Evolutionary conservation across 1,140 invertebrate genomes (phyloP), one percentile per base, ranked within the genome.

Genomic region (Trichogramma pretiosum): DNA sequence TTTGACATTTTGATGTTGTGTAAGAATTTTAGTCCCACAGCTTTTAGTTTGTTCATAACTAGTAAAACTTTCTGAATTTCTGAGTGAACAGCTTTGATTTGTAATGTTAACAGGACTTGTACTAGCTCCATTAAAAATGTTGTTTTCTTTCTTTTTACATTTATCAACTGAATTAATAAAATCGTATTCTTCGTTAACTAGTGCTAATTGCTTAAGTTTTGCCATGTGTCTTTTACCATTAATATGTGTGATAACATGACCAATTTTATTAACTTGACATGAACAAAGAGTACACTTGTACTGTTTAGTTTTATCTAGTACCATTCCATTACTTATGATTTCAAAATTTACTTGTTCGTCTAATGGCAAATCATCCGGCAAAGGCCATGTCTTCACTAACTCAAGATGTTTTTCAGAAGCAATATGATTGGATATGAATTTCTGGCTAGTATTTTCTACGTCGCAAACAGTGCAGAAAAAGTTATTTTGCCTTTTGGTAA

Each of bases 241-340:
- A 38, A 49, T 43, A 28, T 49, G 47, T 33, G 37, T 41, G 10
- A 35, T 11, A 37, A 49, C 8, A 28, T 38, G 40, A 38, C 18
- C 13, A 16, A 43, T 10, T 9, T 49, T 38, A 11, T 39, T 39
- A 44, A 49, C 38, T 5, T 17, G 18, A 38, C 47, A 44, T n/a
- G 33, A 37, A 33, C 47, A 49, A 30, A 43, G 23, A 9, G 24
- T 37, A 33, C 40, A 49, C 18, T 30, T 49, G 10, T 23, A 49
- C 11, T 49, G 18, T 44, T 21, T 49, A 13, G n/a, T 37, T 24
- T 18, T 43, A 5, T 32, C 10, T 16, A 11, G n/a, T 18, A 49
- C 10, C 13, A 49, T 44, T 21, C 47, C 47, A 33, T 49, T 49
- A 18, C 44, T 23, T 4, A 49, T 13, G 44, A 43, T n/a, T 32